These are phyloP conservation scores for Scolopax rusticola DNA, from an alignment of 2,797 vertebrate genomes.

Conservation along the genomic window DNA sequence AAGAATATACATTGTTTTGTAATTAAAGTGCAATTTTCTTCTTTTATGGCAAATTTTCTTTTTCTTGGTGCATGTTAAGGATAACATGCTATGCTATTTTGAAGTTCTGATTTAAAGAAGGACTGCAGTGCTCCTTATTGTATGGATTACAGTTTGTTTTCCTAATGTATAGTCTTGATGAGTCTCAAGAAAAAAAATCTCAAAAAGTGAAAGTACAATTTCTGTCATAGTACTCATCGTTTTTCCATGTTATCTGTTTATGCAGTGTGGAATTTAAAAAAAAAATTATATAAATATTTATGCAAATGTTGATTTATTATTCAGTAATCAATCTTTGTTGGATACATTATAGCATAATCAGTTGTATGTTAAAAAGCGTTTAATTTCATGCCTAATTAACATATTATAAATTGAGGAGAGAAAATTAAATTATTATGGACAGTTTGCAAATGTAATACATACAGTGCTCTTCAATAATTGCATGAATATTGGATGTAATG, in stretches of 20 bases:
- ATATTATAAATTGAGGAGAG: constrained; percentile 72
- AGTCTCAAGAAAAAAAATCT: neutral
- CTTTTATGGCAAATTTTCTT: neutral
- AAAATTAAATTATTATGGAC: constrained; percentile 80
- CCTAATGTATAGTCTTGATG: neutral
- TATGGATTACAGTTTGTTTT: neutral
- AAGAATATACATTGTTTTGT: neutral
- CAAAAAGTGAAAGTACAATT: neutral
- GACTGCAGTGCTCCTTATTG: neutral
- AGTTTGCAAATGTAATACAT: constrained; percentile 76
- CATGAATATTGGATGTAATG: constrained; percentile 71
- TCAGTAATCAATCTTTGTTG: constrained; percentile 76
- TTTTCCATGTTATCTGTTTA: constrained; percentile 25
- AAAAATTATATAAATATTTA: constrained; percentile 68
- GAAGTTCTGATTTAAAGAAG: neutral
- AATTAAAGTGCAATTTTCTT: neutral
- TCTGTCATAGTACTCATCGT: neutral
- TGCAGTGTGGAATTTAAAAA: constrained; percentile 3
- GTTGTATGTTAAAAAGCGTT: constrained; percentile 76
- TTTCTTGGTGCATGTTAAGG: neutral
- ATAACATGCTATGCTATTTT: neutral
- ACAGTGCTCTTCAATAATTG: constrained; percentile 66
- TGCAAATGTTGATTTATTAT: constrained; percentile 72
- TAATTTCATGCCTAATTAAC: constrained; percentile 77
- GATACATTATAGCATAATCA: constrained; percentile 72